These are phyloP conservation scores for Crenichthys baileyi DNA, from an alignment of 2,797 vertebrate genomes.

Conservation along the genomic window DNA sequence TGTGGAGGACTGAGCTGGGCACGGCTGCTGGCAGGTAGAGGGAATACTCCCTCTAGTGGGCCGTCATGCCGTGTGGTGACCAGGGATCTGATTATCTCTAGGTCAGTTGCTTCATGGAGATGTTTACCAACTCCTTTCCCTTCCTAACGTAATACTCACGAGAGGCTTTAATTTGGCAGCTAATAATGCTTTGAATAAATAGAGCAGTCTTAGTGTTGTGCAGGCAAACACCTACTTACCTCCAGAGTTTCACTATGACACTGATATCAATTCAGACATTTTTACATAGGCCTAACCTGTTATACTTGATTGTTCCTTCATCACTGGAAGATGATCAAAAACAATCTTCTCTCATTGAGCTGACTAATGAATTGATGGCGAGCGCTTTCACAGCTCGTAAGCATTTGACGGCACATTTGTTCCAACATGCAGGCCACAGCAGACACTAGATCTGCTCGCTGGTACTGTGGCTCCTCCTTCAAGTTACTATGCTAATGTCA, in stretches of 20 bases:
- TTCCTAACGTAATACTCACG: not conserved
- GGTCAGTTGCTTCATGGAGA: not conserved
- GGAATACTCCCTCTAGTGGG: conserved; percentile 49
- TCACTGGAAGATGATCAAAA: conserved; percentile 25
- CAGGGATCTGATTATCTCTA: conserved; percentile 5
- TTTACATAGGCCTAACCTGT: conserved; percentile 3
- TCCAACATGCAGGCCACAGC: conserved; percentile 37
- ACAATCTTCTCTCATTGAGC: conserved; percentile 7
- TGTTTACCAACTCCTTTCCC: no score
- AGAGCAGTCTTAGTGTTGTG: not conserved
- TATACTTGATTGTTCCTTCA: conserved; percentile 10
- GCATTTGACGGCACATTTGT: conserved; percentile 52
- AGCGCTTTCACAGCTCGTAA: conserved; percentile 40
- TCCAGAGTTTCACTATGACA: conserved; percentile 7
- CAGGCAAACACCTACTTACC: conserved; percentile 6
- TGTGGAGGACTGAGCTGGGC: conserved; percentile 1
- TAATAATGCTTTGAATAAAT: not conserved
- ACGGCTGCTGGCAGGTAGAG: conserved; percentile 11
- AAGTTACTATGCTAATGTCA: conserved; percentile 75
- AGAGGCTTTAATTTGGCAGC: not conserved
- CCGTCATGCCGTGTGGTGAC: not conserved
- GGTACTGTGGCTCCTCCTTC: conserved; percentile 61
- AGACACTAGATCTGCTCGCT: conserved; percentile 44
- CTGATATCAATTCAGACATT: not conserved
- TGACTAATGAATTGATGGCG: conserved; percentile 51